A percentile compares a stretch with the other conserved stretches of the same genome.
Conservation (phyloP, 1,140 invertebrate species). For the Rhizoglyphus robini region DNA sequence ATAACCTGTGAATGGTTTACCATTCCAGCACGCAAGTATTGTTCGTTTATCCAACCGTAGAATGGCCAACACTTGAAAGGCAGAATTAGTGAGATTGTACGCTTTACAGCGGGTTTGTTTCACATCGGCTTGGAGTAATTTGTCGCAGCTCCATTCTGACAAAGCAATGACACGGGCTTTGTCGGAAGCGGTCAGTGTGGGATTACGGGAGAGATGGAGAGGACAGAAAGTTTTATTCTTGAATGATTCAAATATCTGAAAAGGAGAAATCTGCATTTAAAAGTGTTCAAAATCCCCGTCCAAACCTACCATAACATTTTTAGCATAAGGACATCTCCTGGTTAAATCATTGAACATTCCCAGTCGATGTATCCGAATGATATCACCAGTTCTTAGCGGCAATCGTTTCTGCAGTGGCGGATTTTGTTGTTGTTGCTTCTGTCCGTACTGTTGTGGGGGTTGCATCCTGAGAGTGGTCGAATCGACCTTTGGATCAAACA, state of each 20-base stretch:
- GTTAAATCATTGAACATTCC: neutral
- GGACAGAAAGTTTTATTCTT: conserved; percentile 1
- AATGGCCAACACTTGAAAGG: neutral
- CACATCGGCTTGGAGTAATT: neutral
- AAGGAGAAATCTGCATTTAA: too few species aligned
- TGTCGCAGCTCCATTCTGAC: neutral
- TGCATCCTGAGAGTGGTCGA: neutral
- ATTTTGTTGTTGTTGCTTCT: too few species aligned
- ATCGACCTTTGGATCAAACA: neutral
- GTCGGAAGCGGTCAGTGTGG: neutral
- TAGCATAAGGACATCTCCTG: neutral
- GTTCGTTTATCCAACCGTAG: neutral
- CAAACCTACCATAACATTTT: neutral
- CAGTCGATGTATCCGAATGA: neutral
- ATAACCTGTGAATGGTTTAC: conserved; percentile 1
- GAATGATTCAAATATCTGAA: conserved; percentile 7
- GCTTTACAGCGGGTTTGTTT: neutral
- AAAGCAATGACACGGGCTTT: neutral
- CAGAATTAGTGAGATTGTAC: neutral
- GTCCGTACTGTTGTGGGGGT: too few species aligned
- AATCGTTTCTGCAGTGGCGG: too few species aligned
- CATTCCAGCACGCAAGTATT: conserved; percentile 2
- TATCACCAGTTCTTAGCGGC: neutral
- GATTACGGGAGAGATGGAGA: neutral
- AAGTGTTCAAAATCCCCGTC: too few species aligned